Evolutionary conservation across 2,113 vertebrate genomes (phyloP).

Genomic region (Odocoileus hemionus): DNA sequence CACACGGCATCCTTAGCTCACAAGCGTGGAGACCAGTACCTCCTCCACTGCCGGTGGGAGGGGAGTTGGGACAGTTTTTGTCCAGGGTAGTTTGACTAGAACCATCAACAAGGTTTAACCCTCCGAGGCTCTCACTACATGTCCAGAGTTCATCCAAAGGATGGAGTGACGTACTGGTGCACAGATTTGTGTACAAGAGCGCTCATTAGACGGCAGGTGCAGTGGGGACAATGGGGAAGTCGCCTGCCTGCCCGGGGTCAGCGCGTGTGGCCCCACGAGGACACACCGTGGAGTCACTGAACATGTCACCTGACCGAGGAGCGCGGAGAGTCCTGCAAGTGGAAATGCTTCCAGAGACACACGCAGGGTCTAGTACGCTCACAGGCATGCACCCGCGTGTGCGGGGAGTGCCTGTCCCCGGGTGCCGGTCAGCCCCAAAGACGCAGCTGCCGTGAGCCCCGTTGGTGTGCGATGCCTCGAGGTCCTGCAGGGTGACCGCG

Average conservation of each 20-base stretch:
- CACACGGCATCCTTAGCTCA: neutral
- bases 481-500: too few relatives aligned
- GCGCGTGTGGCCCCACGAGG: rapidly evolving
- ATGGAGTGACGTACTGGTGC: rapidly evolving
- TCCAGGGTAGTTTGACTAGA: neutral
- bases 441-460: neutral
- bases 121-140: neutral
- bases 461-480: neutral
- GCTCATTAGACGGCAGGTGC: neutral
- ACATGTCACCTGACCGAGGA: neutral
- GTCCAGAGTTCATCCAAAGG: neutral
- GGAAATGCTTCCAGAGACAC: neutral
- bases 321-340: neutral
- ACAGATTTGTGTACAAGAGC: neutral
- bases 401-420: rapidly evolving
- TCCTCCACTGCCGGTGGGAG: neutral
- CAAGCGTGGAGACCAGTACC: neutral
- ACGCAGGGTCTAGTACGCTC: neutral
- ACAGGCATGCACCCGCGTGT: rapidly evolving
- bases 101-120: neutral
- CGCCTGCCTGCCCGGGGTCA: rapidly evolving
- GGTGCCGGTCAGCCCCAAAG: rapidly evolving
- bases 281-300: neutral
- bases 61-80: neutral
- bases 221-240: too few relatives aligned